Evolutionary conservation across 2,888 invertebrate genomes (phyloP).

Genomic region (Monoplex corrugatus): DNA sequence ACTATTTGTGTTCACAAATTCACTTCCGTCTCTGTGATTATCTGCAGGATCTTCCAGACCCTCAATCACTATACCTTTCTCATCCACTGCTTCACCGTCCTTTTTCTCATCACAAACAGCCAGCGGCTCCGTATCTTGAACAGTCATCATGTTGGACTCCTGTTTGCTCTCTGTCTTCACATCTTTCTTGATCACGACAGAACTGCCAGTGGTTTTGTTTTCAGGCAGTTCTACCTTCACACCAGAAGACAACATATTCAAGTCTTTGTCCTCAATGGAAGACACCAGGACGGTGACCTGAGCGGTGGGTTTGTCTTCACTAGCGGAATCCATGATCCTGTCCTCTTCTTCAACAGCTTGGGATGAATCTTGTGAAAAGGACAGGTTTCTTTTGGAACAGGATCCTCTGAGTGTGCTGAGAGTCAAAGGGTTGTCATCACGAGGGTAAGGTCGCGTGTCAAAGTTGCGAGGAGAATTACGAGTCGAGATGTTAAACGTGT

Average conservation of each 20-base stretch:
- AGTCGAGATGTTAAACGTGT: slow-evolving; percentile 64
- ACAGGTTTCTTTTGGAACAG: slow-evolving; percentile 49
- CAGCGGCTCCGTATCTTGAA: not conserved
- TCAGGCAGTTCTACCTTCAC: not conserved
- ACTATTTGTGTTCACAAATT: not conserved
- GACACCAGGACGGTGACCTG: not conserved
- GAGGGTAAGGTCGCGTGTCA: slow-evolving; percentile 61
- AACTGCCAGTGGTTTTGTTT: not conserved
- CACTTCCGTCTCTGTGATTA: not conserved
- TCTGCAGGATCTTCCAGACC: not conserved
- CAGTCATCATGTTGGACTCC: not conserved
- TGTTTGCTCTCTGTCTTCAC: not conserved
- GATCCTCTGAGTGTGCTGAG: slow-evolving; percentile 57
- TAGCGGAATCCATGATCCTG: not conserved
- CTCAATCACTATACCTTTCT: not conserved
- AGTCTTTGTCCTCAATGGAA: not conserved
- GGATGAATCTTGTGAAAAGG: not conserved
- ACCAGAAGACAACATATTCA: not conserved
- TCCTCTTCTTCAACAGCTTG: not conserved
- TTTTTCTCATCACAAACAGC: not conserved
- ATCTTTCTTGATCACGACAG: not conserved
- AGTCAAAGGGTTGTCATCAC: slow-evolving; percentile 47
- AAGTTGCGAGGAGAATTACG: slow-evolving; percentile 64
- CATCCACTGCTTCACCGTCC: not conserved
- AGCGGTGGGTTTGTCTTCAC: not conserved